phyloP scores from a whole-genome alignment of 2,797 vertebrate species.

The Morus bassanus region DNA sequence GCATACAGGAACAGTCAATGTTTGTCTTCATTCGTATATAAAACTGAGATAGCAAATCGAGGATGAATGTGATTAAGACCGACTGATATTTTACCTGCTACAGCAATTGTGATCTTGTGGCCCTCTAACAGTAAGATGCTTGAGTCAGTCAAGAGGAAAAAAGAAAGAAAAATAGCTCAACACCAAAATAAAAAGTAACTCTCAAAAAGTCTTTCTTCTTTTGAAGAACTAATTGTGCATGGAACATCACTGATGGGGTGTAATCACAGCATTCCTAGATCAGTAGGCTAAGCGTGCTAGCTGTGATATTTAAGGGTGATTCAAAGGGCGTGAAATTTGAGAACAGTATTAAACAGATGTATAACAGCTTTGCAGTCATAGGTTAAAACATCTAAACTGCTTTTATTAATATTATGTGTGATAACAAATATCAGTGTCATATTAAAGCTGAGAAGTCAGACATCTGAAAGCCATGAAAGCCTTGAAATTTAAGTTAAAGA shows the following conservation, averaged over 20 bases:
- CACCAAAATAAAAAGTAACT: background rate
- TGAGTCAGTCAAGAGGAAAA: background rate
- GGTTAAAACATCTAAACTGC: constrained; percentile 55
- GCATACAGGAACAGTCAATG: background rate
- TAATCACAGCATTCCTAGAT: background rate
- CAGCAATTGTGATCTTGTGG: background rate
- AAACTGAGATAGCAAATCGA: background rate
- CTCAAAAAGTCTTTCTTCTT: background rate
- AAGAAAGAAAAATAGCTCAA: background rate
- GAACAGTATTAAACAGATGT: constrained; percentile 34
- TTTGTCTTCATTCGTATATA: background rate
- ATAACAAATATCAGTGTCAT: background rate
- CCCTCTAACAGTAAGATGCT: background rate
- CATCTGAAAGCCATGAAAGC: background rate
- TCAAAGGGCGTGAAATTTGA: constrained; percentile 8
- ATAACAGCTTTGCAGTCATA: constrained; percentile 40
- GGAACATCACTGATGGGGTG: background rate
- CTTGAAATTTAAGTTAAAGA: constrained; percentile 8
- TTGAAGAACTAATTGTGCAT: background rate
- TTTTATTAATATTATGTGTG: constrained; percentile 43
- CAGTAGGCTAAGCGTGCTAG: background rate
- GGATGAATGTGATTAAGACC: background rate
- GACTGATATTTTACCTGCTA: background rate
- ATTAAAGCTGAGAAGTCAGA: background rate
- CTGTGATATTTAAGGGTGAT: constrained; percentile 16